Conservation (phyloP, 2,888 invertebrate species). For the Marasmarcha lunaedactyla region DNA sequence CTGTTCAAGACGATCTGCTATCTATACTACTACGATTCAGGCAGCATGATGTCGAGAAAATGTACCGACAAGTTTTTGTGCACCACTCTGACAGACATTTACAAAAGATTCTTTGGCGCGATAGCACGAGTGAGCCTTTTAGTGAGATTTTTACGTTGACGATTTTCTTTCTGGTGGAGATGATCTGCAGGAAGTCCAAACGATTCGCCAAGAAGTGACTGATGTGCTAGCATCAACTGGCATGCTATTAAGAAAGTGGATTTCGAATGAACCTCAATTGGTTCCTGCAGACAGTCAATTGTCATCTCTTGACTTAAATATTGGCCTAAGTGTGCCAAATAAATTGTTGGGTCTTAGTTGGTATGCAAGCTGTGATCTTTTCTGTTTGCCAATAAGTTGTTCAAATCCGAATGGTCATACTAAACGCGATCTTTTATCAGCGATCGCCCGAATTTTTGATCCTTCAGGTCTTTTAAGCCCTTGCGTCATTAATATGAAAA, state of each 20-base stretch:
- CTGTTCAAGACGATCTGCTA: conserved; percentile 11
- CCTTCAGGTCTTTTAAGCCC: conserved; percentile 10
- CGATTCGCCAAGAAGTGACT: conserved; percentile 5
- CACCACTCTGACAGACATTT: conserved; percentile 5
- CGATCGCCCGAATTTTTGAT: conserved; percentile 12
- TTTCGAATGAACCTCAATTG: conserved; percentile 10
- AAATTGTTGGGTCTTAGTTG: conserved; percentile 7
- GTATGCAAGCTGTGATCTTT: conserved; percentile 4
- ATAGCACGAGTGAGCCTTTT: conserved; percentile 1
- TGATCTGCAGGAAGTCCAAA: conserved; percentile 2
- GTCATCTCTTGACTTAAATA: conserved; percentile 7
- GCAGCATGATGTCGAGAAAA: conserved; percentile 13
- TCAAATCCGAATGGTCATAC: too few relatives aligned
- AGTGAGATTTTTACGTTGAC: conserved; percentile 12
- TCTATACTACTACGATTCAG: conserved; percentile 11
- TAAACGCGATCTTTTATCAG: conserved; percentile 8
- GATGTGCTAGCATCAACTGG: conserved; percentile 7
- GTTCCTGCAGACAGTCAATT: conserved; percentile 3
- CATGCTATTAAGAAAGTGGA: conserved; percentile 13
- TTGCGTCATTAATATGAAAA: conserved; percentile 9
- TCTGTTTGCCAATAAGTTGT: too few relatives aligned
- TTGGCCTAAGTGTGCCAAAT: neutral
- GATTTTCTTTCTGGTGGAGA: conserved; percentile 12
- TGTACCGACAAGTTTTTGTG: conserved; percentile 2
- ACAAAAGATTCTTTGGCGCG: conserved; percentile 9